Percentiles rank a stretch among this genome's conserved stretches.
These are phyloP conservation scores for Anguilla anguilla DNA, from an alignment of 2,797 vertebrate species.

Conservation along the genomic window DNA sequence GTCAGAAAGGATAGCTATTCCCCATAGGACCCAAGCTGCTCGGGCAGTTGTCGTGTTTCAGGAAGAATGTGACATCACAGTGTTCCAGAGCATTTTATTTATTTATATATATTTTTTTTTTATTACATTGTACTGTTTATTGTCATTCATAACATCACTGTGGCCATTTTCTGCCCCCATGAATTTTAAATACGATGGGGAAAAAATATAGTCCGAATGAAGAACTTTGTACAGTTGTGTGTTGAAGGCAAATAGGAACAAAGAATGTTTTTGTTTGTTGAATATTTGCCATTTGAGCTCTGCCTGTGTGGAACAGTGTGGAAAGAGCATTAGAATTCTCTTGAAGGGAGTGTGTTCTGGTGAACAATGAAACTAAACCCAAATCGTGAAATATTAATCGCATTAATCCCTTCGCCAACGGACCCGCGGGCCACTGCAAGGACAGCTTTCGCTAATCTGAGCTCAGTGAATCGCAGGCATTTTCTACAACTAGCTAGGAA, in stretches of 20 bases:
- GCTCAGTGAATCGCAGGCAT: neutral
- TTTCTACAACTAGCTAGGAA: neutral
- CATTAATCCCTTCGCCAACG: neutral
- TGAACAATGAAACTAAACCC: neutral
- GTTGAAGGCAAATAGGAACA: neutral
- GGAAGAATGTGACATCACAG: neutral
- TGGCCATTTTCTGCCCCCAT: neutral
- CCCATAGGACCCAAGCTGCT: neutral
- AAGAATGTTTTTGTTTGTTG: neutral
- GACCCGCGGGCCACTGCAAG: neutral
- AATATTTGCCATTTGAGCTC: neutral
- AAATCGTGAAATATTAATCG: slow-evolving; percentile 2
- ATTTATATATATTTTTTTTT: neutral
- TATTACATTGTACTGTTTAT: neutral
- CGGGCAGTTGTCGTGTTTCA: neutral
- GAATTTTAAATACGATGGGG: neutral
- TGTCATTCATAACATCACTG: neutral
- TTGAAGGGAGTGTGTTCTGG: neutral
- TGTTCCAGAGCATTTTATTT: neutral
- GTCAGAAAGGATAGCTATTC: neutral
- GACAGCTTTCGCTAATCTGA: neutral
- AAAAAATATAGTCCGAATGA: neutral
- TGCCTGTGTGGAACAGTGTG: neutral
- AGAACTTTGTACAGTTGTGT: neutral
- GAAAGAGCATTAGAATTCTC: neutral